phyloP scores from a whole-genome alignment of 2,888 invertebrate species.

The Brassicogethes aeneus region DNA sequence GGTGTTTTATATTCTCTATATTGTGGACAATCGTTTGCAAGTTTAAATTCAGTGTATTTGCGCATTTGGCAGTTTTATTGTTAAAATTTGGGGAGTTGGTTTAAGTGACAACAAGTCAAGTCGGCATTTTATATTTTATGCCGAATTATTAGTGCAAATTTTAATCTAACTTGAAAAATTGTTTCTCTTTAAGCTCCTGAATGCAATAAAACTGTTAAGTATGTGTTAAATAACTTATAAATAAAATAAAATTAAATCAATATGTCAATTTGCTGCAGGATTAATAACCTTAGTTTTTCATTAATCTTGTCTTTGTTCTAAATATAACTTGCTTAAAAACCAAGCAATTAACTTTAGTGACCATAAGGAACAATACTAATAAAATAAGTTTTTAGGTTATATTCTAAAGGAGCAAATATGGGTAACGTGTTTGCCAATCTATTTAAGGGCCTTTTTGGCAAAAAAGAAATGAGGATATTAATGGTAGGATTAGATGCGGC shows the following conservation, averaged over 20 bases:
- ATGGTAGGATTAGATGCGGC: constrained; percentile 99
- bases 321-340: constrained; percentile 18
- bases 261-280: constrained; percentile 34
- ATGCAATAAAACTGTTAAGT: background rate
- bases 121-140: constrained; percentile 36
- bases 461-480: constrained; percentile 99
- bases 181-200: background rate
- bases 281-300: constrained; percentile 32
- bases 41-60: constrained; percentile 12
- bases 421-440: constrained; percentile 95
- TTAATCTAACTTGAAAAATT: background rate
- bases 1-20: constrained; percentile 1
- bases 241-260: constrained; percentile 29
- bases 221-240: background rate
- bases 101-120: constrained; percentile 48
- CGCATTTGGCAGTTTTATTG: constrained; percentile 24
- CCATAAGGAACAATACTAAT: too few species aligned
- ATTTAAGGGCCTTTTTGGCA: constrained; percentile 99
- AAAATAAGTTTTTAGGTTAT: background rate
- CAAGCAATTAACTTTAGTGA: too few species aligned
- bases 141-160: too few species aligned
- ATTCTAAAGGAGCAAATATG: constrained; percentile 61
- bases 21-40: constrained; percentile 7
- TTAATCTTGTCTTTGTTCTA: constrained; percentile 32
- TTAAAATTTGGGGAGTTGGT: constrained; percentile 47